Conservation (phyloP, 2,113 vertebrate genomes). For the Xenotilapia leptura region DNA sequence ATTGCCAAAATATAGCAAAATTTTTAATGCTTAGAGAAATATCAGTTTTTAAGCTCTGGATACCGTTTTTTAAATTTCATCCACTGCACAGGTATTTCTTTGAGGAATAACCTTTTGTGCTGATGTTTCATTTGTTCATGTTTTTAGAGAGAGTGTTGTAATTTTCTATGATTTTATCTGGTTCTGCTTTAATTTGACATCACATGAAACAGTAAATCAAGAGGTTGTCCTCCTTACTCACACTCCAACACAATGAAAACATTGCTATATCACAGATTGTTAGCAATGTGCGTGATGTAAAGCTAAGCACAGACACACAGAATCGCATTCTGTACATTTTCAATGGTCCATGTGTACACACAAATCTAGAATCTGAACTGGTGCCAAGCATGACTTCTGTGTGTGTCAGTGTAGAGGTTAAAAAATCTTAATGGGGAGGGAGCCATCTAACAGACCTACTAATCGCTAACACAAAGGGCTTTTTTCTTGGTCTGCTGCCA, state of each 20-base stretch:
- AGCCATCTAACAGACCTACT: not conserved
- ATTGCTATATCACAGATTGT: not conserved
- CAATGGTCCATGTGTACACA: not conserved
- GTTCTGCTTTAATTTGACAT: not conserved
- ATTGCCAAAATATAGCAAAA: not conserved
- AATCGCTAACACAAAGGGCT: not conserved
- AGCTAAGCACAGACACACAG: not conserved
- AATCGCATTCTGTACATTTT: not conserved
- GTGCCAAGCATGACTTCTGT: not conserved
- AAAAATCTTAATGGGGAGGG: not conserved
- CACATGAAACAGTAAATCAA: not conserved
- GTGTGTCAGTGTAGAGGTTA: not conserved
- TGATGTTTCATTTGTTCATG: not conserved
- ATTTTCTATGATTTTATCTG: not conserved
- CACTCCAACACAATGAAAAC: not conserved
- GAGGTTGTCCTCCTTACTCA: not conserved
- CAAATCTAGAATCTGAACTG: not conserved
- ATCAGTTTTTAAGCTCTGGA: not conserved
- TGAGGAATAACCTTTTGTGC: not conserved
- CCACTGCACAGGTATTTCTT: not conserved
- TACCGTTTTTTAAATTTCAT: not conserved
- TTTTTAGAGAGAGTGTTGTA: not conserved
- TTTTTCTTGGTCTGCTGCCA: slow-evolving; percentile 46
- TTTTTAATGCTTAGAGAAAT: not conserved
- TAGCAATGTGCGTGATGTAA: not conserved